A percentile compares a stretch with the other conserved stretches of the same genome.
Evolutionary conservation across 2,113 vertebrate species (phyloP).

Genomic region (Pedionomus torquatus): DNA sequence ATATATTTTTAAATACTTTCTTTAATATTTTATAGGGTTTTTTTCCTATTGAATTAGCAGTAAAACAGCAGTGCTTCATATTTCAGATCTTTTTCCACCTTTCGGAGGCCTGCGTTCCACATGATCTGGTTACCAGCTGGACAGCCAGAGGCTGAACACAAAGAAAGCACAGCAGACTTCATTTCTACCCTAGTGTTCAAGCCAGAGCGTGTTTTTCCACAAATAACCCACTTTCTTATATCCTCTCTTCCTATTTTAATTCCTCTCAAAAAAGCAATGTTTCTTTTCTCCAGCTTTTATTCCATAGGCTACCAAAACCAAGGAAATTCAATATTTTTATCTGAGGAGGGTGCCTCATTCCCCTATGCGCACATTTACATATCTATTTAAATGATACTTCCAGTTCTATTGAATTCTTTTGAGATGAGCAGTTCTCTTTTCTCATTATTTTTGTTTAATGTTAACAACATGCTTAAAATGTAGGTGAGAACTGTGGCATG

Average conservation of each 20-base stretch:
- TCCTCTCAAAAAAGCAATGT: background rate
- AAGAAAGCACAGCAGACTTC: conserved; percentile 40
- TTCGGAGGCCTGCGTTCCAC: conserved; percentile 42
- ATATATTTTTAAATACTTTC: conserved; percentile 78
- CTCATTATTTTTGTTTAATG: background rate
- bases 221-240: conserved; percentile 11
- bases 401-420: background rate
- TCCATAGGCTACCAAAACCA: fast-evolving
- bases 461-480: background rate
- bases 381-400: background rate
- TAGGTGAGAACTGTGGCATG: background rate
- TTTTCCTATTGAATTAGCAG: conserved; percentile 66
- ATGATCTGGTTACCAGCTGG: conserved; percentile 69
- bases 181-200: background rate
- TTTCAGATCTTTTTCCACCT: conserved; percentile 64
- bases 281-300: background rate
- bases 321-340: background rate
- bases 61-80: conserved; percentile 67
- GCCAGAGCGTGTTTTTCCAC: conserved; percentile 2
- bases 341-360: background rate
- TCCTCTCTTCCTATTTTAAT: background rate
- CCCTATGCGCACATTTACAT: background rate
- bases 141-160: conserved; percentile 55
- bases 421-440: background rate
- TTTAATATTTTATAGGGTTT: conserved; percentile 75